Conservation (phyloP, 2,888 invertebrate genomes). For the Tridacna crocea region DNA sequence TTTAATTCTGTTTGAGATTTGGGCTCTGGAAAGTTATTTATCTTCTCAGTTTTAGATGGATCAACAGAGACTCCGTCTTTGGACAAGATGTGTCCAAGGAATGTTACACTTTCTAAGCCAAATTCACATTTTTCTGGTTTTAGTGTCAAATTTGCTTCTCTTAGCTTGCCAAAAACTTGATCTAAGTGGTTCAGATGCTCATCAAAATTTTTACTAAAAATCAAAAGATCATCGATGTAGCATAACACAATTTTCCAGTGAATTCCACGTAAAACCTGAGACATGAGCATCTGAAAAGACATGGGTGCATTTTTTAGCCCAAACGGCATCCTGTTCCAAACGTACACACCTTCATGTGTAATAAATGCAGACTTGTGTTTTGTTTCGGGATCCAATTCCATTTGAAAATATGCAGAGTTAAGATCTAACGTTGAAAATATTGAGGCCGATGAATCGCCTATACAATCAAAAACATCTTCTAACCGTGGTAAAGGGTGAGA, state of each 20-base stretch:
- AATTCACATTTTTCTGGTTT: constrained; percentile 64
- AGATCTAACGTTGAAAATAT: constrained; percentile 54
- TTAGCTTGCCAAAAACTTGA: constrained; percentile 41
- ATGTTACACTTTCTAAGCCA: constrained; percentile 53
- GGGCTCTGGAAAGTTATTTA: constrained; percentile 51
- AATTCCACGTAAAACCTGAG: constrained; percentile 56
- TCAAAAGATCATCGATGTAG: constrained; percentile 64
- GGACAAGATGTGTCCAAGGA: constrained; percentile 63
- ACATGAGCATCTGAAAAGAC: constrained; percentile 59
- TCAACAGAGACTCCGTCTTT: constrained; percentile 62
- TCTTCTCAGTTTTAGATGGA: constrained; percentile 47
- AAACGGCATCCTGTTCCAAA: constrained; percentile 54
- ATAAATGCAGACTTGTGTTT: constrained; percentile 63
- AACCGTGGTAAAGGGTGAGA: constrained; percentile 60
- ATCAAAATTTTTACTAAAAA: constrained; percentile 59
- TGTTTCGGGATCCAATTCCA: constrained; percentile 50
- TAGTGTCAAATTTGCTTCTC: constrained; percentile 44
- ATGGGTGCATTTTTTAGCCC: constrained; percentile 59
- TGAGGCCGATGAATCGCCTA: constrained; percentile 43
- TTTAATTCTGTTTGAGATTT: constrained; percentile 55
- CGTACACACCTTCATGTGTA: constrained; percentile 54
- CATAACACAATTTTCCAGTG: constrained; percentile 65
- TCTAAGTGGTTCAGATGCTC: constrained; percentile 58
- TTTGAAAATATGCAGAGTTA: constrained; percentile 54
- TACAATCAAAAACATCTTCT: constrained; percentile 57